These are phyloP conservation scores for Rhagonycha lutea DNA, from an alignment of 2,888 invertebrate species.

Conservation along the genomic window DNA sequence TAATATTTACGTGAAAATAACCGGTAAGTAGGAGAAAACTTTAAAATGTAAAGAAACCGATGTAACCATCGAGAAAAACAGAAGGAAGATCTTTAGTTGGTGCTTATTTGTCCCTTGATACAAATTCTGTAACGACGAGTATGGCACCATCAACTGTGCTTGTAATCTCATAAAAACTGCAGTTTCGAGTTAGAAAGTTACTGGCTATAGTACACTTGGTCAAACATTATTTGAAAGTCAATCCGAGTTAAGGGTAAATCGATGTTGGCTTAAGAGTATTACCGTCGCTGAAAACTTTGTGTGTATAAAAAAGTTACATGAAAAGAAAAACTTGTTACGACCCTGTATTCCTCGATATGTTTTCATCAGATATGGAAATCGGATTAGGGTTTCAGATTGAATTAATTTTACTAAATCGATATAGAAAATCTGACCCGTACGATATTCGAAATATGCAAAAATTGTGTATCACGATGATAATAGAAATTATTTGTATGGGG, in stretches of 20 bases:
- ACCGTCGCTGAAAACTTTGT: neutral
- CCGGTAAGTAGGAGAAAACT: neutral
- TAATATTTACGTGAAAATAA: neutral
- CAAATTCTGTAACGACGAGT: slow-evolving; percentile 16
- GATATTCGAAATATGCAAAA: too few relatives aligned
- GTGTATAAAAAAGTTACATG: neutral
- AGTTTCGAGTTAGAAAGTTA: slow-evolving; percentile 26
- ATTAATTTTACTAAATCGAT: too few relatives aligned
- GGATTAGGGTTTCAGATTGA: too few relatives aligned
- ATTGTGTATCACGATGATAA: too few relatives aligned
- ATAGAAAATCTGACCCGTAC: too few relatives aligned
- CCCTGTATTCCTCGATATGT: neutral
- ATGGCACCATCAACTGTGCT: slow-evolving; percentile 25
- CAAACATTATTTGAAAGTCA: slow-evolving; percentile 31
- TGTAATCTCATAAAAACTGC: slow-evolving; percentile 28
- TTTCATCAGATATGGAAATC: neutral
- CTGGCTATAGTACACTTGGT: slow-evolving; percentile 19
- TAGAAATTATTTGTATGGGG: too few relatives aligned
- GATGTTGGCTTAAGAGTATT: neutral
- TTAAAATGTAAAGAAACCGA: neutral
- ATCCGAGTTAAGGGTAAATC: slow-evolving; percentile 15
- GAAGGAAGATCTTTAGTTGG: slow-evolving; percentile 7
- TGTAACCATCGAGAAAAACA: neutral
- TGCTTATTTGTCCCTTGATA: slow-evolving; percentile 17
- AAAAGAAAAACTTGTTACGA: neutral